These are phyloP conservation scores for Poeciliopsis turneri DNA, from an alignment of 2,797 vertebrate genomes.

Conservation along the genomic window DNA sequence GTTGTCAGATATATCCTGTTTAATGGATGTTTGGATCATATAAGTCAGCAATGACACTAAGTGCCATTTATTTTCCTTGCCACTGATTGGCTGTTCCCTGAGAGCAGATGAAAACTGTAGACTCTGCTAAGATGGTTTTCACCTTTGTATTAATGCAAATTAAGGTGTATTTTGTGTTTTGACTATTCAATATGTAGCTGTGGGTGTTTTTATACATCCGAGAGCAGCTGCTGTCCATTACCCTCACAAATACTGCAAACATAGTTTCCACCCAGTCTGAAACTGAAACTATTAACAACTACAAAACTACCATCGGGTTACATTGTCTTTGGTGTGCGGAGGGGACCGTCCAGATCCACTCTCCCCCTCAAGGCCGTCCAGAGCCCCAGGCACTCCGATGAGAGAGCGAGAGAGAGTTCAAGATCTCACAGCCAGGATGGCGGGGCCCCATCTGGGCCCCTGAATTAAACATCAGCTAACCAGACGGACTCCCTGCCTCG, in stretches of 20 bases:
- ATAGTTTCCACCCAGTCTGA: not conserved
- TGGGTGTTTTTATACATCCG: not conserved
- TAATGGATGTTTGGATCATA: too few species aligned
- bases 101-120: not conserved
- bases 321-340: constrained; percentile 36
- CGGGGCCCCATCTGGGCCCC: constrained; percentile 72
- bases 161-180: not conserved
- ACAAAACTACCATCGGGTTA: constrained; percentile 52
- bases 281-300: constrained; percentile 19
- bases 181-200: not conserved
- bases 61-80: not conserved
- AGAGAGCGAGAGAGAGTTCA: constrained; percentile 60
- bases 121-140: not conserved
- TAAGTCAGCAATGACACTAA: too few species aligned
- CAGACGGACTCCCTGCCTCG: constrained; percentile 62
- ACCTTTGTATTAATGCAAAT: not conserved
- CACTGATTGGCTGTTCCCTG: not conserved
- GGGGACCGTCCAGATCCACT: constrained; percentile 19
- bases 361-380: constrained; percentile 29
- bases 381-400: constrained; percentile 47
- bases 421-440: constrained; percentile 61
- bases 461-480: constrained; percentile 77
- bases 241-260: not conserved
- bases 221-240: too few species aligned
- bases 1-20: too few species aligned